Percentiles rank a stretch among this genome's conserved stretches.
phyloP scores from a whole-genome alignment of 2,113 vertebrate genomes.

The Motacilla alba region DNA sequence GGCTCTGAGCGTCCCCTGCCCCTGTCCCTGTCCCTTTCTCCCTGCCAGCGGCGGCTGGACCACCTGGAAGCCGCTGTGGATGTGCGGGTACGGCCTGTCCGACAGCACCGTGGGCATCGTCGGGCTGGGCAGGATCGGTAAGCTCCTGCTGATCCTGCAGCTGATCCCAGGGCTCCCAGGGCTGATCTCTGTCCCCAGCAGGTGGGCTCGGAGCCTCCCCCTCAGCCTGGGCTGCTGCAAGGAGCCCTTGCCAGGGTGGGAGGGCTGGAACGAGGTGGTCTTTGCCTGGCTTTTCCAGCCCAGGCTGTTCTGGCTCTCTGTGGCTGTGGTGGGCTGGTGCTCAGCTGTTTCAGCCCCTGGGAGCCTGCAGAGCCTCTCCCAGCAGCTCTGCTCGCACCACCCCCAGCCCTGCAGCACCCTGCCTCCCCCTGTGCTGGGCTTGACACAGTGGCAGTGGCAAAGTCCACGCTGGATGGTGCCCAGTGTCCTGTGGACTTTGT shows the following conservation, averaged over 20 bases:
- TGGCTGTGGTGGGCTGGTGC: too few relatives aligned
- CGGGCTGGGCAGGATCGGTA: conserved; percentile 95
- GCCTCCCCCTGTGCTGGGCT: too few relatives aligned
- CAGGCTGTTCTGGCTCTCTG: not conserved
- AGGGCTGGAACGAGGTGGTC: not conserved
- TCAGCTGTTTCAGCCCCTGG: not conserved
- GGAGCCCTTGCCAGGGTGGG: not conserved
- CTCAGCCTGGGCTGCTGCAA: not conserved
- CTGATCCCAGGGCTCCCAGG: too few relatives aligned
- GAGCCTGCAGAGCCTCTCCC: not conserved
- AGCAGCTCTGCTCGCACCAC: too few relatives aligned
- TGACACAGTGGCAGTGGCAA: too few relatives aligned
- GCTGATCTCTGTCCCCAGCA: too few relatives aligned
- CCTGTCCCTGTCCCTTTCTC: not conserved
- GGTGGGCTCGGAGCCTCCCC: not conserved
- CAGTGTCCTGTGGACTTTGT: too few relatives aligned
- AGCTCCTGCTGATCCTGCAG: too few relatives aligned
- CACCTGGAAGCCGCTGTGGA: conserved; percentile 92
- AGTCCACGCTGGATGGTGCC: too few relatives aligned
- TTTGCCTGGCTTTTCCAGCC: not conserved
- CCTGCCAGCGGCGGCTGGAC: conserved; percentile 89
- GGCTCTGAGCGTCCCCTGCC: not conserved
- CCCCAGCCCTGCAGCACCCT: too few relatives aligned
- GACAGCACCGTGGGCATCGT: conserved; percentile 92
- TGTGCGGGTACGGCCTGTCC: conserved; percentile 90